Conservation (phyloP, 2,113 vertebrate species). For the Heteronetta atricapilla region DNA sequence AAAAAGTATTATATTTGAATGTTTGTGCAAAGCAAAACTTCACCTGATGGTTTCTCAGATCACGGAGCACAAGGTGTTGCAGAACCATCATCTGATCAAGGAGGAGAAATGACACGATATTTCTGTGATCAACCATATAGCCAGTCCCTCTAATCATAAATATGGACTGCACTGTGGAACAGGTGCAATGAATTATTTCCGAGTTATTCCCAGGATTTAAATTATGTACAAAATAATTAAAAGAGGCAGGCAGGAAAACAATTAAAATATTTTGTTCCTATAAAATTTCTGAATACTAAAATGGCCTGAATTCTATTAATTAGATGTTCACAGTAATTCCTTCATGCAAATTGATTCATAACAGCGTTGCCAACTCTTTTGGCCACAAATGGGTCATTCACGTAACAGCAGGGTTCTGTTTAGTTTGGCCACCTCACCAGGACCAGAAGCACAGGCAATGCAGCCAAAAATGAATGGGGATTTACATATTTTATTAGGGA, state of each 20-base stretch:
- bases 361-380: conserved; percentile 2
- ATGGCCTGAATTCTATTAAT: conserved; percentile 19
- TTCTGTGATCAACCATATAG: not conserved
- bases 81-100: not conserved
- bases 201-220: not conserved
- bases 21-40: not conserved
- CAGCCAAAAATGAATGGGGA: not conserved
- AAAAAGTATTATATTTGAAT: not conserved
- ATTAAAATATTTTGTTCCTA: not conserved
- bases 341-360: conserved; percentile 11
- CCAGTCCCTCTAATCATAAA: not conserved
- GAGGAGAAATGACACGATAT: not conserved
- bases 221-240: not conserved
- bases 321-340: conserved; percentile 22
- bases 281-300: conserved; percentile 1
- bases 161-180: not conserved
- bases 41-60: not conserved
- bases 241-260: conserved; percentile 1
- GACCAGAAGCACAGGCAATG: not conserved
- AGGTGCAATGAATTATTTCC: not conserved
- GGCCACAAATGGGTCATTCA: not conserved
- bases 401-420: not conserved
- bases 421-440: not conserved
- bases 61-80: not conserved
- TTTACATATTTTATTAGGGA: not conserved